Conservation (phyloP, 2,888 invertebrate genomes). For the Augochlorella aurata region DNA sequence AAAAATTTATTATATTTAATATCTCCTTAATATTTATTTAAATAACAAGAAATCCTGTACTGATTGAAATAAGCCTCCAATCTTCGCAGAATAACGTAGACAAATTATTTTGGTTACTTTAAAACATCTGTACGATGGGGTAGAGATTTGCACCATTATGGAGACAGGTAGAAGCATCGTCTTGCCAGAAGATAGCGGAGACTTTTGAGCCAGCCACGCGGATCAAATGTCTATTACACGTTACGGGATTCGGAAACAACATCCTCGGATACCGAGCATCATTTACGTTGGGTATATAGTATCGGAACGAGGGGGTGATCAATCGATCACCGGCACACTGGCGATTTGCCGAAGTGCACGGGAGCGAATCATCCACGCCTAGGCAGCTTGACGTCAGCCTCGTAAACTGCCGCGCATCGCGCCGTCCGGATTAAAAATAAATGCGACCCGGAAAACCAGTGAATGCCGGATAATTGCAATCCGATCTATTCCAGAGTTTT, state of each 20-base stretch:
- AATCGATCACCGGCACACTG: constrained; percentile 50
- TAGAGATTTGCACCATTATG: too few relatives aligned
- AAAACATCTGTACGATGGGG: too few relatives aligned
- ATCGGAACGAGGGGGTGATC: constrained; percentile 43
- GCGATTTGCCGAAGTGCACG: constrained; percentile 50
- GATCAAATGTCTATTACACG: not conserved
- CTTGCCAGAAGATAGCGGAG: too few relatives aligned
- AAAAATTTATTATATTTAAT: too few relatives aligned
- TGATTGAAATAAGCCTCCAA: too few relatives aligned
- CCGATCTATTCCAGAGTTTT: constrained; percentile 39
- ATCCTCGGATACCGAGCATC: not conserved
- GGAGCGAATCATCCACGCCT: constrained; percentile 57
- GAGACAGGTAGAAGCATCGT: too few relatives aligned
- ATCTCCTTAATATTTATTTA: too few relatives aligned
- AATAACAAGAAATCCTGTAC: too few relatives aligned
- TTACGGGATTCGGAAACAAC: not conserved
- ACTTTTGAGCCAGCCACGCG: not conserved
- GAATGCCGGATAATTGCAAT: constrained; percentile 58
- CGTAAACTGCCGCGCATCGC: constrained; percentile 34
- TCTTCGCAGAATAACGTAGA: too few relatives aligned
- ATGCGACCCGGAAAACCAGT: constrained; percentile 54
- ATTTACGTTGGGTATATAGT: constrained; percentile 6
- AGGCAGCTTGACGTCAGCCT: constrained; percentile 65
- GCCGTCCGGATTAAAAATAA: constrained; percentile 62
- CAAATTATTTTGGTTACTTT: too few relatives aligned